These are phyloP conservation scores for Eudemis profundana DNA, from an alignment of 2,888 invertebrate genomes.

Conservation along the genomic window DNA sequence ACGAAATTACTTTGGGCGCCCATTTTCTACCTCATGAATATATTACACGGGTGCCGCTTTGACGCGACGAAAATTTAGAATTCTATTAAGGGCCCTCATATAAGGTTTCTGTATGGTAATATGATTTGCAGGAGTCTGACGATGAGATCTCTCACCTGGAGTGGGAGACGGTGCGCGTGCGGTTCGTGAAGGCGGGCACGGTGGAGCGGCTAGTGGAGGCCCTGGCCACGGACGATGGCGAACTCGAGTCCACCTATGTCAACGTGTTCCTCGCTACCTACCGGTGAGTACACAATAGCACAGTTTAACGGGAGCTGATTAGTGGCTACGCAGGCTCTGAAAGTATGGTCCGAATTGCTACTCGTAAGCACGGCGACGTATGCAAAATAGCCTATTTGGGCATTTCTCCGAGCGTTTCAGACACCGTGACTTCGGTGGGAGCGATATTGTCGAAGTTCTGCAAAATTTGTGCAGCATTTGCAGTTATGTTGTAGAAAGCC, in stretches of 20 bases:
- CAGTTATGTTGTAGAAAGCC: too few relatives aligned
- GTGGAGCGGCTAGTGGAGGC: constrained; percentile 97
- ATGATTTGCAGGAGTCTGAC: constrained; percentile 90
- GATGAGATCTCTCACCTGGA: constrained; percentile 98
- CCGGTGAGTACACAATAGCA: constrained; percentile 82
- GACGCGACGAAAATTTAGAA: constrained; percentile 14
- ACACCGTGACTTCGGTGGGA: too few relatives aligned
- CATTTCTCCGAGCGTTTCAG: too few relatives aligned
- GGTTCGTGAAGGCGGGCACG: constrained; percentile 98
- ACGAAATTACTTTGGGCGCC: constrained; percentile 20
- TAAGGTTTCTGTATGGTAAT: constrained; percentile 4
- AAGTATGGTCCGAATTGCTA: too few relatives aligned
- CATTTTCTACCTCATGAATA: constrained; percentile 40
- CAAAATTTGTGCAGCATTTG: too few relatives aligned
- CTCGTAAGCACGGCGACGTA: too few relatives aligned
- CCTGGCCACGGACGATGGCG: constrained; percentile 96
- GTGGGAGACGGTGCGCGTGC: constrained; percentile 99
- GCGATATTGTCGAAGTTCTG: too few relatives aligned
- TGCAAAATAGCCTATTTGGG: too few relatives aligned
- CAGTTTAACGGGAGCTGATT: background rate
- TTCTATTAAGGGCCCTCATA: constrained; percentile 18
- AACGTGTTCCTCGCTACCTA: constrained; percentile 98
- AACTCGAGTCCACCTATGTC: constrained; percentile 98
- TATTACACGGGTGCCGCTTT: constrained; percentile 17
- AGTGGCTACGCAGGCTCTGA: background rate